Evolutionary conservation across 2,113 vertebrate species (phyloP).

Genomic region (Datnioides undecimradiatus): DNA sequence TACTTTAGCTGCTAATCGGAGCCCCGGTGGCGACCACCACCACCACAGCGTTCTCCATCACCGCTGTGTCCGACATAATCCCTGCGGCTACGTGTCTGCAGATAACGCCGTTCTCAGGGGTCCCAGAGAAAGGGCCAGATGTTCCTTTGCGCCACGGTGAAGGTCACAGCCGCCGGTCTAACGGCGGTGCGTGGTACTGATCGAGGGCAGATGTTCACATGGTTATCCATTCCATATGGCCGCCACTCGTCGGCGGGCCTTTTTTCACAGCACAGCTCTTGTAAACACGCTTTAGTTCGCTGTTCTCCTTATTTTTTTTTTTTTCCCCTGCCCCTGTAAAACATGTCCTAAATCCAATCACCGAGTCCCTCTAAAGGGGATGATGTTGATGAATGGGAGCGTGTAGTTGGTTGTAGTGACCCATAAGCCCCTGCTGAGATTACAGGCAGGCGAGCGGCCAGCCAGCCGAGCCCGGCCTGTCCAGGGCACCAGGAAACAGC

Average conservation of each 20-base stretch:
- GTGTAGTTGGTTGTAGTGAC: slow-evolving; percentile 72
- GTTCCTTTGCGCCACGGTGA: slow-evolving; percentile 55
- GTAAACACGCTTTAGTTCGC: slow-evolving; percentile 75
- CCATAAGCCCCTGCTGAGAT: slow-evolving; percentile 75
- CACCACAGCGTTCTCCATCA: background rate
- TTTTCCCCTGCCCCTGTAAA: slow-evolving; percentile 61
- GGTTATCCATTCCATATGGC: slow-evolving; percentile 81
- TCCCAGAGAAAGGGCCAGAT: slow-evolving; percentile 61
- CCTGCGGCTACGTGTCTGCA: slow-evolving; percentile 12
- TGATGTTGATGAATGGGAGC: slow-evolving; percentile 78
- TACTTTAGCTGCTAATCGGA: background rate
- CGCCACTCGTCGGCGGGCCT: slow-evolving; percentile 60
- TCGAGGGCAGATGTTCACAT: slow-evolving; percentile 78
- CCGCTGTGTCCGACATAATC: background rate
- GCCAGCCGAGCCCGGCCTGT: slow-evolving; percentile 50
- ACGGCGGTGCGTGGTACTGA: slow-evolving; percentile 50
- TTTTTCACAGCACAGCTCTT: slow-evolving; percentile 79
- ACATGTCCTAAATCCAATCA: slow-evolving; percentile 85
- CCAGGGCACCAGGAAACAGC: slow-evolving; percentile 62
- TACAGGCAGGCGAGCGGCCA: slow-evolving; percentile 65
- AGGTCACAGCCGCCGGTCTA: slow-evolving; percentile 63
- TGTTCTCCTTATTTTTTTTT: slow-evolving; percentile 56
- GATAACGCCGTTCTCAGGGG: background rate
- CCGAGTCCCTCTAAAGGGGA: slow-evolving; percentile 70
- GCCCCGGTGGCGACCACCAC: background rate